Evolutionary conservation across 1,140 invertebrate genomes (phyloP), one percentile per base, ranked within the genome.

Genomic region (Drosophila parvula): DNA sequence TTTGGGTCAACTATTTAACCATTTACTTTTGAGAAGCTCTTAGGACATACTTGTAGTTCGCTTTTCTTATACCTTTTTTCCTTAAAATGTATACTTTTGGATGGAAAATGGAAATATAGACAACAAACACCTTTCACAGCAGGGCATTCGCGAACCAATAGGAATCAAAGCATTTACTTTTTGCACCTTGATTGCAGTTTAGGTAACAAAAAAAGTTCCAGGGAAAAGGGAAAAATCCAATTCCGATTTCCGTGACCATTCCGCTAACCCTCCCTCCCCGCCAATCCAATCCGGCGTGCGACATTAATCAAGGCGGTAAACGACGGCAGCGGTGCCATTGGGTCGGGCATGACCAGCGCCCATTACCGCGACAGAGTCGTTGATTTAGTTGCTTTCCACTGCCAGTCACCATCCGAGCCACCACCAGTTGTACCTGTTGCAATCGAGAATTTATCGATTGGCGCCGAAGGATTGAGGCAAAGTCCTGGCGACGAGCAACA

Each of bases 401-500:
- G 22, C 22, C 22, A 22, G 22, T 22, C 22, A 22, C 22, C 22
- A 22, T 22, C 3, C 22, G 22, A 57, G 41, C 40, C 8, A 32
- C 40, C 8, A 32, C 56, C 45, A 67, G 59, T 57, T 34, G 18
- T 62, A 75, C 82, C 84, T 86, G 83, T 86, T 86, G 83, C 83
- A 76, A 58, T 67, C 30, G 70, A 63, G 43, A 71, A 82, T 86
- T 88, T 88, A 86, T 86, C 65, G 82, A 86, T 86, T 73, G 45
- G 22, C 16, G 28, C 9, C 41, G 45, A 14, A 18, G 48, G 22
- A 41, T 30, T 44, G 27, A 5, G 40, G 55, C 30, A 34, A 28
- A 40, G 12, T 22, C 22, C 18, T 43, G 28, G 4, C n/a, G 30
- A 45, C 34, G 40, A 55, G 53, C 43, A 64, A 57, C 73, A 64